Conservation (phyloP, 2,888 invertebrate species). For the Drosophila stalkeri region DNA sequence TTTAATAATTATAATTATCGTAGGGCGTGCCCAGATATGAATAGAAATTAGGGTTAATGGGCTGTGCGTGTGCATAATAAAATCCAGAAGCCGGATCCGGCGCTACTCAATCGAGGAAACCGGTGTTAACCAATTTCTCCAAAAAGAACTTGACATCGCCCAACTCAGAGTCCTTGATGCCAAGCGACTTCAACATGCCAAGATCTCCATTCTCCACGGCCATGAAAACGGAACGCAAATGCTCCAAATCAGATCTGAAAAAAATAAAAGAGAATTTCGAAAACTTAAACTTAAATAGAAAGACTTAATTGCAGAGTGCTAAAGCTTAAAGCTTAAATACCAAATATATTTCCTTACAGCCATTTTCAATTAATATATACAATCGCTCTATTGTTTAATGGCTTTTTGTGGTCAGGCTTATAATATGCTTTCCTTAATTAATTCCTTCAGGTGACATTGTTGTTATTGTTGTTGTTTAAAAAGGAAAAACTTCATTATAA, state of each 20-base stretch:
- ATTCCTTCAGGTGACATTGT: slow-evolving; percentile 8
- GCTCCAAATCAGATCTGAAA: slow-evolving; percentile 94
- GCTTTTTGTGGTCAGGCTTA: slow-evolving; percentile 1
- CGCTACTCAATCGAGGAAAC: slow-evolving; percentile 96
- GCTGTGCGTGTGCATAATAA: slow-evolving; percentile 88
- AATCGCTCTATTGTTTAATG: background rate
- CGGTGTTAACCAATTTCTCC: slow-evolving; percentile 97
- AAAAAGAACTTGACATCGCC: slow-evolving; percentile 98
- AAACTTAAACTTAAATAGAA: background rate
- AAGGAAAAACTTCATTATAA: slow-evolving; percentile 1
- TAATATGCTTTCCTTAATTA: slow-evolving; percentile 4
- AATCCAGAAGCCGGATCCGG: slow-evolving; percentile 91
- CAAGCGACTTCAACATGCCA: slow-evolving; percentile 96
- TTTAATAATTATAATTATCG: slow-evolving; percentile 86
- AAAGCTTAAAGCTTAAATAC: background rate
- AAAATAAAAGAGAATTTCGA: background rate
- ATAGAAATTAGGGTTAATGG: slow-evolving; percentile 90
- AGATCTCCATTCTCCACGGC: slow-evolving; percentile 97
- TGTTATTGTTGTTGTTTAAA: background rate
- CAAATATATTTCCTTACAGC: background rate
- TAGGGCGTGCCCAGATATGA: slow-evolving; percentile 87
- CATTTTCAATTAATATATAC: slow-evolving; percentile 1
- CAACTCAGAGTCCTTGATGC: slow-evolving; percentile 97
- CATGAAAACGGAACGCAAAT: slow-evolving; percentile 97
- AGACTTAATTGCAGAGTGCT: background rate